Evolutionary conservation across 2,797 vertebrate species (phyloP).

Genomic region (Leptoclinus maculatus): DNA sequence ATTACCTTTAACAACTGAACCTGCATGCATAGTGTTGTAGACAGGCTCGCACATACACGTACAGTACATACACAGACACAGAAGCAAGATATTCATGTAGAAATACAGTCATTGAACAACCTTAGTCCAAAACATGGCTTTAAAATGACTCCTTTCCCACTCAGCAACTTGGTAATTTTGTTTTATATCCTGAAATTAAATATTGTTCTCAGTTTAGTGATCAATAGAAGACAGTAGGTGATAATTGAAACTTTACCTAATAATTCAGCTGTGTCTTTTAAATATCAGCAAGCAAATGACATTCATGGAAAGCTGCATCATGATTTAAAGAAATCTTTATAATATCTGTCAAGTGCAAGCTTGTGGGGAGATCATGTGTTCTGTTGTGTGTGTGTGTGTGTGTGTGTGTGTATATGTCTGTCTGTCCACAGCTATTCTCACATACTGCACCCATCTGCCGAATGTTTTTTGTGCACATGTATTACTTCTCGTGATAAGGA

Average conservation of each 20-base stretch:
- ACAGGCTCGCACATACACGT: background rate
- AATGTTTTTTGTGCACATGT: too few relatives aligned
- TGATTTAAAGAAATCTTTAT: too few relatives aligned
- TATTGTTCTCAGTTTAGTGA: background rate
- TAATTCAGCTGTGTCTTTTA: background rate
- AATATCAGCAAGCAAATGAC: background rate
- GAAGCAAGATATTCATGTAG: background rate
- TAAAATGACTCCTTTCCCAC: background rate
- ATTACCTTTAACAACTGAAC: slow-evolving; percentile 23
- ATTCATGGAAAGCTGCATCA: too few relatives aligned
- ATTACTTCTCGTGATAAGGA: background rate
- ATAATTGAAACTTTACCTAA: background rate
- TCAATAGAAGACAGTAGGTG: too few relatives aligned
- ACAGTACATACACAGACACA: slow-evolving; percentile 5
- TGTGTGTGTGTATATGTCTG: background rate
- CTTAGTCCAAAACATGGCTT: background rate
- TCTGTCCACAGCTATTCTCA: too few relatives aligned
- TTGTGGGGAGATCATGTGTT: background rate
- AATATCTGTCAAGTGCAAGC: too few relatives aligned
- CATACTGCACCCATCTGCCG: too few relatives aligned
- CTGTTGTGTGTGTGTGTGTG: background rate
- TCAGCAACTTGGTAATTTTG: background rate
- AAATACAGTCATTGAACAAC: background rate
- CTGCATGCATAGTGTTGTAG: background rate
- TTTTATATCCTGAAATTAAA: background rate